Evolutionary conservation across 2,888 invertebrate genomes (phyloP), one percentile per base, ranked within the genome.

Genomic region (Lasius fuliginosus): DNA sequence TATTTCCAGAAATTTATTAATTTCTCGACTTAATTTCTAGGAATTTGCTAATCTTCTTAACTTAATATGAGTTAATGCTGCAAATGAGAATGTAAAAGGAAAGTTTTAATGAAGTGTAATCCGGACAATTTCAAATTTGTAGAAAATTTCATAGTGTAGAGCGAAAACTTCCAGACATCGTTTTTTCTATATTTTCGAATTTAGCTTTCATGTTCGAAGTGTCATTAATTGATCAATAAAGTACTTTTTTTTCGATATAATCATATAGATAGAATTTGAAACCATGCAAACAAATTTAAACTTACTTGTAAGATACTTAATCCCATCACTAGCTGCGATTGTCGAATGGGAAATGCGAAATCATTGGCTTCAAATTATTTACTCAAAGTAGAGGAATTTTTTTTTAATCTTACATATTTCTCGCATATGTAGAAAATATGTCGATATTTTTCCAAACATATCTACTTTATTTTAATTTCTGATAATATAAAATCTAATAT

Each of bases 191-290:
- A 40, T 77, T 82, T 79, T 69, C 15, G 9, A 23, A n/a, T 77
- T 64, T 79, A 73, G 69, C 69, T 67, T 53, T 56, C 83, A 67
- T 33, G 23, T 60, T 46, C 23, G 11, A 74, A 81, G 79, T 74
- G 60, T 53, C 60, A 60, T 23, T 23, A 23, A 23, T 81, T 60
- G 73, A 81, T 73, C 23, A 23, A 23, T 23, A 23, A 23, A 23
- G 23, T 23, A 23, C 23, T 23, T 23, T 23, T 23, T 23, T 23
- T 23, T 23, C 23, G 23, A 23, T 23, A 0, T 23, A 23, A 23
- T 23, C 23, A 23, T 23, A 23, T 23, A 23, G 23, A 23, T 23
- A 23, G 23, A 23, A 23, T 23, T 23, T 0, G 23, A 23, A 23
- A 23, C 23, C 23, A 23, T 23, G 23, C 23, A 23, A 23, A 23